Conservation (phyloP, 2,888 invertebrate species). For the Nomada fucata region DNA sequence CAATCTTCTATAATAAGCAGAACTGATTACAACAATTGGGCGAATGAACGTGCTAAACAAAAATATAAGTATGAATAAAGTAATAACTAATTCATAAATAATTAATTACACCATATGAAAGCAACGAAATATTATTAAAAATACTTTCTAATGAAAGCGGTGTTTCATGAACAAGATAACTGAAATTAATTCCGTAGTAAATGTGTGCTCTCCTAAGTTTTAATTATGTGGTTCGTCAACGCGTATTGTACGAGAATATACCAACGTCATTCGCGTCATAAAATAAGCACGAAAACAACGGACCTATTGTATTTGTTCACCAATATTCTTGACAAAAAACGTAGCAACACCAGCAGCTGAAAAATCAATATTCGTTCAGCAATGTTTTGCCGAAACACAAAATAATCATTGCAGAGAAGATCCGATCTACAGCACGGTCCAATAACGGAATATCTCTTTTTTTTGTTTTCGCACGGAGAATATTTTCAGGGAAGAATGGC, state of each 20-base stretch:
- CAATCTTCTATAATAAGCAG: not conserved
- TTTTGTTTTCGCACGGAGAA: not conserved
- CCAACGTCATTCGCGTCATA: not conserved
- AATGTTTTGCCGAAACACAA: not conserved
- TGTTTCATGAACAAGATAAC: not conserved
- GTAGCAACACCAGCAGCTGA: not conserved
- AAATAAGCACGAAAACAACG: not conserved
- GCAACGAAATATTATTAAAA: not conserved
- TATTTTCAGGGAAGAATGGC: not conserved
- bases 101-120: not conserved
- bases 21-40: not conserved
- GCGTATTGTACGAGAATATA: too few relatives aligned
- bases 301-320: not conserved
- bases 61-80: too few relatives aligned
- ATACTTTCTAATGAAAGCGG: not conserved
- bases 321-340: not conserved
- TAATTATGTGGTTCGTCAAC: not conserved
- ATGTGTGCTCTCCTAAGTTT: not conserved
- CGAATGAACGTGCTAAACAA: not conserved
- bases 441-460: not conserved
- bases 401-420: constrained; percentile 8
- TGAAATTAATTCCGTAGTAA: not conserved
- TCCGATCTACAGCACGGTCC: not conserved
- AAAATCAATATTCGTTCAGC: not conserved
- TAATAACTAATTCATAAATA: too few relatives aligned